Conservation (phyloP, 1,140 invertebrate species). For the Aphaenogaster rudis region DNA sequence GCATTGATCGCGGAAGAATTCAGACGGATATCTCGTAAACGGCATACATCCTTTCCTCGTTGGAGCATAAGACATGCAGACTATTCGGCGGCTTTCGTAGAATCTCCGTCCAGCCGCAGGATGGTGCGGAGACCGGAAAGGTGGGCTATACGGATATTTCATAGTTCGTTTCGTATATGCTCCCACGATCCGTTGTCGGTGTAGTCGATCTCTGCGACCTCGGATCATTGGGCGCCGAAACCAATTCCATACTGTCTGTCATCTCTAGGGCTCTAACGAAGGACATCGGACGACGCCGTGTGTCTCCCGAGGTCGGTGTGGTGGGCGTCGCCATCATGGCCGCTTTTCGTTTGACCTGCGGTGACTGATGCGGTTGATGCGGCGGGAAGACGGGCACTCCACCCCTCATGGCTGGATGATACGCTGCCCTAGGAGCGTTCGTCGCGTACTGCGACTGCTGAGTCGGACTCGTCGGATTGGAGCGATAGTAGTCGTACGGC, state of each 20-base stretch:
- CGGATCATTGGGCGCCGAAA: conserved; percentile 81
- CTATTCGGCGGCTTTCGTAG: conserved; percentile 69
- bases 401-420: conserved; percentile 89
- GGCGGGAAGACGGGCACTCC: conserved; percentile 91
- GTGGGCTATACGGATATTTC: conserved; percentile 95
- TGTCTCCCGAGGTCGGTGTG: conserved; percentile 84
- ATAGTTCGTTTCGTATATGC: conserved; percentile 98
- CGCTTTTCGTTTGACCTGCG: conserved; percentile 89
- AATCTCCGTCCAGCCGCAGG: conserved; percentile 82
- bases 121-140: conserved; percentile 80
- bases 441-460: conserved; percentile 87
- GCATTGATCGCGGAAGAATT: conserved; percentile 51
- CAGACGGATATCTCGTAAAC: conserved; percentile 77
- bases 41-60: conserved; percentile 70
- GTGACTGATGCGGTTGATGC: conserved; percentile 86
- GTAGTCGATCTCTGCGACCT: conserved; percentile 86
- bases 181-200: conserved; percentile 93
- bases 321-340: conserved; percentile 85
- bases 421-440: conserved; percentile 82
- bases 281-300: conserved; percentile 93
- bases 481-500: conserved; percentile 89
- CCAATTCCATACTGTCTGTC: conserved; percentile 94
- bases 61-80: conserved; percentile 67
- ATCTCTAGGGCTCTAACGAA: conserved; percentile 97
- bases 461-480: conserved; percentile 93